Base-by-base conservation (phyloP, 2,797 vertebrate genomes). In the Smutsia temminckii region DNA sequence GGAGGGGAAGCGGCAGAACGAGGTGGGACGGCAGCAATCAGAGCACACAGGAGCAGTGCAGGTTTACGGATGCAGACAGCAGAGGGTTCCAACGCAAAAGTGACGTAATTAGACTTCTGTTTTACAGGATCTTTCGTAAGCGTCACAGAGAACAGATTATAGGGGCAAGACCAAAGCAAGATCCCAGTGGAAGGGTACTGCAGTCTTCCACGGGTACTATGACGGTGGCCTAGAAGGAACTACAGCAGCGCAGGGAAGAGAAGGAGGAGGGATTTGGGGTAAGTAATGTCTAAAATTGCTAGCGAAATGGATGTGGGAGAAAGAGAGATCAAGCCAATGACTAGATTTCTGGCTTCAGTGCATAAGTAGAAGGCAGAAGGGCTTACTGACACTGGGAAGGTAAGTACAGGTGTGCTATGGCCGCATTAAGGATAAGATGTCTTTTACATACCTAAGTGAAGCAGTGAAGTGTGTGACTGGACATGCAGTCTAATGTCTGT, bases 331-430 rank as follows among this genome's bases (percentile, higher is more conserved):
- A 53, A 66, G 32, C 16, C 27, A 20, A 29, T 17, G 18, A 37
- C 37, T n/a, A 2, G 23, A 25, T 53, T 21, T 77, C 42, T 61
- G 37, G 32, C 18, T 8, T 4, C 3, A 29, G 34, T 18, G 14
- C 4, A 12, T 9, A 14, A 25, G 37, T 34, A 63, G 55, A 42
- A 18, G 12, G 13, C 16, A 17, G 42, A 59, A 14, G 20, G 29
- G 21, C 23, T 69, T 37, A 21, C 6, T 34, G 46, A 71, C 20
- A 17, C 3, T 7, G 34, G 61, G 20, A 40, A 85, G 53, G 27
- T 0, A 1, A 2, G 49, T 0, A 0, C n/a, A 42, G 42, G 12
- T 25, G 5, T 3, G 4, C 21, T 37, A n/a, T 42, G 91, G 55
- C 27, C 27, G n/a, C 2, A 10, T 10, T 25, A 27, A 14, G 27